Conservation (phyloP, 2,113 vertebrate species). For the Sarotherodon lohbergeri region DNA sequence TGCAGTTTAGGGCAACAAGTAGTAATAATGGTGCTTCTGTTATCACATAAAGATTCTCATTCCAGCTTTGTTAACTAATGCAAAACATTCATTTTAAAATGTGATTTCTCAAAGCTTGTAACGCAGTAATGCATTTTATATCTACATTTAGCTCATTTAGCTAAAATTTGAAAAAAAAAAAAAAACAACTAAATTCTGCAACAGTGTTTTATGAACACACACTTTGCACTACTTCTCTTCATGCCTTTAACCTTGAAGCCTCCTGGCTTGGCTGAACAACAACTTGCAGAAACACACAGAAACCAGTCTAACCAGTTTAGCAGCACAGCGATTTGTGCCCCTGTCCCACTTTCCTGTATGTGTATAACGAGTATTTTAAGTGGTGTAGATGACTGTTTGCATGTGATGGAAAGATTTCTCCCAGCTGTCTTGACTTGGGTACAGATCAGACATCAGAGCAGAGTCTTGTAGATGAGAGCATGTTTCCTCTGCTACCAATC, state of each 20-base stretch:
- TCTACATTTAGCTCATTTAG: not conserved
- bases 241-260: not conserved
- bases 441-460: conserved; percentile 2
- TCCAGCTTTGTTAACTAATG: not conserved
- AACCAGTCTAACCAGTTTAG: not conserved
- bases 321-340: not conserved
- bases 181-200: not conserved
- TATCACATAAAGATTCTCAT: not conserved
- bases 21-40: not conserved
- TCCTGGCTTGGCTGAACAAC: not conserved
- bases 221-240: not conserved
- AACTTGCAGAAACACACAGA: not conserved
- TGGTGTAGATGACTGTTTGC: not conserved
- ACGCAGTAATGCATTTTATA: not conserved
- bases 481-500: conserved; percentile 5
- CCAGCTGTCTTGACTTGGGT: not conserved
- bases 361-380: not conserved
- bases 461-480: not conserved
- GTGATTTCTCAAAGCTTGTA: not conserved
- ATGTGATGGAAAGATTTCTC: not conserved
- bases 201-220: not conserved
- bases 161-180: not conserved
- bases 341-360: not conserved
- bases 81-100: not conserved
- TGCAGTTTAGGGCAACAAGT: not conserved